Evolutionary conservation across 2,888 invertebrate genomes (phyloP).

Genomic region (Heliconius erato): DNA sequence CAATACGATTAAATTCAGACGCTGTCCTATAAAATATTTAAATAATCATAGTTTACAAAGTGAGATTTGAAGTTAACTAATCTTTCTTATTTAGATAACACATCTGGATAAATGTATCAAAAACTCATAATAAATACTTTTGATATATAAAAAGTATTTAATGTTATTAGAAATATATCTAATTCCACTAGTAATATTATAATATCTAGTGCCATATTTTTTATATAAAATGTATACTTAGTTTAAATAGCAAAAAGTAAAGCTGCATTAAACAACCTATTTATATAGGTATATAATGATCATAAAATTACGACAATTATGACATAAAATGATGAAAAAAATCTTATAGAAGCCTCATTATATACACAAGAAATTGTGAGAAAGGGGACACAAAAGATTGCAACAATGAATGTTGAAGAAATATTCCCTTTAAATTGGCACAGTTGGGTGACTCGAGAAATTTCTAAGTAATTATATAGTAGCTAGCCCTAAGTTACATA

Average conservation of each 20-base stretch:
- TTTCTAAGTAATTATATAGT: slow-evolving; percentile 47
- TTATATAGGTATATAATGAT: background rate
- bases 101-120: too few species aligned
- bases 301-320: slow-evolving; percentile 15
- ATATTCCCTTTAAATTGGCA: slow-evolving; percentile 45
- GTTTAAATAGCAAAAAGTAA: background rate
- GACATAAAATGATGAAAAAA: slow-evolving; percentile 26
- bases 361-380: slow-evolving; percentile 48
- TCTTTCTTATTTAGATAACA: too few species aligned
- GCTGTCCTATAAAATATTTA: too few species aligned
- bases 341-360: slow-evolving; percentile 40
- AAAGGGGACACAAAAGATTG: slow-evolving; percentile 46
- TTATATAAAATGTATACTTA: background rate
- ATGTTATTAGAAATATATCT: too few species aligned
- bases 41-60: too few species aligned
- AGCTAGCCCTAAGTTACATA: slow-evolving; percentile 24
- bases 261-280: background rate
- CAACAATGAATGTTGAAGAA: slow-evolving; percentile 48
- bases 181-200: background rate
- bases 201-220: too few species aligned
- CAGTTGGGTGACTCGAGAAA: slow-evolving; percentile 50
- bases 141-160: too few species aligned
- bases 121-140: too few species aligned
- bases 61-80: too few species aligned
- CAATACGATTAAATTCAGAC: too few species aligned